A percentile compares a stretch with the other conserved stretches of the same genome.
Conservation (phyloP, 2,113 vertebrate genomes). For the Tichodroma muraria region DNA sequence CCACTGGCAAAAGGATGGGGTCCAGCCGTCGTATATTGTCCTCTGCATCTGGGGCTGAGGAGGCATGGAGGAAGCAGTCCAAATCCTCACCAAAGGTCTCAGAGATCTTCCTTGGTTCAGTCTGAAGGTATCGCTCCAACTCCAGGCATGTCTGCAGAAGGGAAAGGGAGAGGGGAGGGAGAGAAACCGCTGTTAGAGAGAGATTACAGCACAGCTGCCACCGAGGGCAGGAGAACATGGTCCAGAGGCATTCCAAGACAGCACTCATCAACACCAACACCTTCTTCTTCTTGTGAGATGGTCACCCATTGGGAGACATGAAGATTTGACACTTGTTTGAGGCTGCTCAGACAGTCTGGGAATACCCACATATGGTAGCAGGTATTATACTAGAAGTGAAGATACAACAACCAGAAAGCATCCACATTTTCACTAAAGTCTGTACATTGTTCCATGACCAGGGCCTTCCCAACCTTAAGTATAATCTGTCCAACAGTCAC, state of each 20-base stretch:
- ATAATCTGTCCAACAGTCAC: not conserved
- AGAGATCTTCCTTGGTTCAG: slow-evolving; percentile 88
- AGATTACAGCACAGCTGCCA: not conserved
- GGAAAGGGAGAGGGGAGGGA: not conserved
- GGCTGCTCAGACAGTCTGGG: not conserved
- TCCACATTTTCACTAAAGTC: not conserved
- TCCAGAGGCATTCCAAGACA: not conserved
- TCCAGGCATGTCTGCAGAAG: slow-evolving; percentile 89
- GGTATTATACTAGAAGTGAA: not conserved
- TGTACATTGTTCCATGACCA: not conserved
- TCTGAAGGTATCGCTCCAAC: slow-evolving; percentile 96
- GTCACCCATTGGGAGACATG: not conserved
- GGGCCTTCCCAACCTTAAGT: not conserved
- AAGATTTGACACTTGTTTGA: not conserved
- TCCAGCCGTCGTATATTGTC: slow-evolving; percentile 81
- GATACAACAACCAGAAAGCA: not conserved
- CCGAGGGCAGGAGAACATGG: not conserved
- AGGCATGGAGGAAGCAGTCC: slow-evolving; percentile 86
- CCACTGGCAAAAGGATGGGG: slow-evolving; percentile 76
- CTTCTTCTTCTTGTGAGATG: not conserved
- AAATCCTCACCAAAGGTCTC: slow-evolving; percentile 92
- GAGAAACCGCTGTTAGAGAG: slow-evolving; percentile 45
- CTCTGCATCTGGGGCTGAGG: slow-evolving; percentile 81
- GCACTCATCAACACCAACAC: not conserved
- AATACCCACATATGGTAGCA: not conserved